Conservation (phyloP, 2,113 vertebrate species). For the Lasiurus borealis region DNA sequence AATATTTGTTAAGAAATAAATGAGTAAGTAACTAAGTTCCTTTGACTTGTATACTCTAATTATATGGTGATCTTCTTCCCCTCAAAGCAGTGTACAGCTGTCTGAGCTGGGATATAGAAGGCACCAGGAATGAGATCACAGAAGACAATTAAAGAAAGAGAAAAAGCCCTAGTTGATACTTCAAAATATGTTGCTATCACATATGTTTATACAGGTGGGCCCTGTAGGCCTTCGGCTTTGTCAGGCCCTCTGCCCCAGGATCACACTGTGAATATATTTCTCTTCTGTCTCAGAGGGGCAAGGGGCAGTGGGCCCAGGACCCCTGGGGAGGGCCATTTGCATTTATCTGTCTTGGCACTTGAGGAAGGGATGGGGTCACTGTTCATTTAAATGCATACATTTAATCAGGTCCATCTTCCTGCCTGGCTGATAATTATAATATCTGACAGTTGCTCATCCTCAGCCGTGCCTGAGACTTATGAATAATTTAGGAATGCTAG, state of each 20-base stretch:
- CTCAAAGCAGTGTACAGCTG: neutral
- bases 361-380: constrained; percentile 45
- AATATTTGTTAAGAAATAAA: constrained; percentile 20
- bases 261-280: neutral
- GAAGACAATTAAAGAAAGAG: neutral
- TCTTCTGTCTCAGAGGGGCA: neutral
- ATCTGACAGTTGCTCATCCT: constrained; percentile 74
- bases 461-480: constrained; percentile 60
- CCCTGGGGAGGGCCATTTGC: constrained; percentile 36
- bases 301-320: neutral
- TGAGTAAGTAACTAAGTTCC: neutral
- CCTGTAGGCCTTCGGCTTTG: neutral
- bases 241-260: neutral
- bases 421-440: constrained; percentile 57
- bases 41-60: neutral
- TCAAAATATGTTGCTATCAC: neutral
- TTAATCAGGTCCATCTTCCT: constrained; percentile 66
- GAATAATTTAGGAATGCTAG: constrained; percentile 78
- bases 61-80: neutral
- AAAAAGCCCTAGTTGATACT: neutral
- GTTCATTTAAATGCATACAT: constrained; percentile 67
- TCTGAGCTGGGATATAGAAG: neutral
- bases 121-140: neutral
- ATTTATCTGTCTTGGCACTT: constrained; percentile 63
- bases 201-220: neutral